Evolutionary conservation across 2,888 invertebrate species (phyloP).

Genomic region (Stramonita haemastoma): DNA sequence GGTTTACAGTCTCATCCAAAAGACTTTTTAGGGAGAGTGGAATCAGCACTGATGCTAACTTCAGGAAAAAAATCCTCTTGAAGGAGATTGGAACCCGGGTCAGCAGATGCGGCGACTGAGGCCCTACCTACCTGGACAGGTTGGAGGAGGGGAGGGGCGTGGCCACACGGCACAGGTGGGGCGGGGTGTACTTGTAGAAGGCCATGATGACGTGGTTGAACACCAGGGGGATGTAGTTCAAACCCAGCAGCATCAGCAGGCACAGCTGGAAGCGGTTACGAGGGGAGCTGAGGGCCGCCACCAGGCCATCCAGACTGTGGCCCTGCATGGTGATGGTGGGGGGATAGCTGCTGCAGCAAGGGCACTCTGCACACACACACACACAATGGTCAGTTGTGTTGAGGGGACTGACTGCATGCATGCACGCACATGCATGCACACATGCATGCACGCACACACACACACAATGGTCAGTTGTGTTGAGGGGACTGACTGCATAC

Average conservation of each 20-base stretch:
- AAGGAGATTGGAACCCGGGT: no score
- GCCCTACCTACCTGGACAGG: neutral
- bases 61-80: no score
- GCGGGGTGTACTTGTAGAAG: slow-evolving; percentile 61
- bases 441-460: no score
- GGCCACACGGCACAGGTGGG: slow-evolving; percentile 54
- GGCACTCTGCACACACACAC: neutral
- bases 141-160: neutral
- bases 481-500: no score
- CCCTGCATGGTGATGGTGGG: neutral
- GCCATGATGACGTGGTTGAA: slow-evolving; percentile 73
- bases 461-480: no score
- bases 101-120: no score
- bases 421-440: no score
- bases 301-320: slow-evolving; percentile 56
- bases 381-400: neutral
- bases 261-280: slow-evolving; percentile 64
- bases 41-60: no score
- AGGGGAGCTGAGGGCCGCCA: slow-evolving; percentile 61
- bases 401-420: no score
- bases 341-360: neutral
- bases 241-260: slow-evolving; percentile 64
- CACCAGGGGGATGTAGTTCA: slow-evolving; percentile 67
- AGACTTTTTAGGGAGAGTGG: no score
- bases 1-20: no score